Base-by-base conservation (phyloP, 2,113 vertebrate species). In the Himantopus leucocephalus region DNA sequence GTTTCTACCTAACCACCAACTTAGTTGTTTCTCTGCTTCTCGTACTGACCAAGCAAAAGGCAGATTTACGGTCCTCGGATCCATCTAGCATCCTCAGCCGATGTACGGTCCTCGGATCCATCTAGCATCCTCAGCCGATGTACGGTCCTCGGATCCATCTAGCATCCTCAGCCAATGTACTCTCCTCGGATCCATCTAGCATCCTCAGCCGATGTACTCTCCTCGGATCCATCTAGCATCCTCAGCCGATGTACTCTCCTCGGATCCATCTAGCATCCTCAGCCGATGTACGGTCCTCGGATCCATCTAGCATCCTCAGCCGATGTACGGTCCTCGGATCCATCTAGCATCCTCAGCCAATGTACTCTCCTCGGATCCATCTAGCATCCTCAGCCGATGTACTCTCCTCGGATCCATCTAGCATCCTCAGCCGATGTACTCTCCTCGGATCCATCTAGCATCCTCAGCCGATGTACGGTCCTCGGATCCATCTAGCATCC, bases 111-210 rank as follows among this genome's bases (percentile, higher is more conserved):
- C 16, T 35, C 17, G 32, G 47, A 14, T 5, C 39, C 39, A 41
- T 41, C 39, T 41, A 41, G 39, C 39, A 41, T 41, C 37, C 37
- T 37, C 37, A 37, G 37, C 37, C 8, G 56, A 47, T 43, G 48
- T 20, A 9, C 1, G 0, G 29, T 8, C 13, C 19, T 35, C 14
- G 30, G 52, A 12, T 5, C 48, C 43, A 3, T 4, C 2, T 0
- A 53, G 23, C 43, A 32, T 10, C 19, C 32, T 67, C 47, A 35
- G 37, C 37, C 37, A 52, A 47, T 43, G 48, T 20, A 9, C 1
- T 0, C 24, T 41, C 13, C 16, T 35, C 17, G 32, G 47, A 14
- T 5, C 39, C 39, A 41, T 41, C 39, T 41, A 41, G 39, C 39
- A 41, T 41, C 37, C 37, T 37, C 37, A 37, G 37, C 37, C 8